Evolutionary conservation across 2,888 invertebrate genomes (phyloP), one percentile per base, ranked within the genome.

Genomic region (Drosophila diplacantha): DNA sequence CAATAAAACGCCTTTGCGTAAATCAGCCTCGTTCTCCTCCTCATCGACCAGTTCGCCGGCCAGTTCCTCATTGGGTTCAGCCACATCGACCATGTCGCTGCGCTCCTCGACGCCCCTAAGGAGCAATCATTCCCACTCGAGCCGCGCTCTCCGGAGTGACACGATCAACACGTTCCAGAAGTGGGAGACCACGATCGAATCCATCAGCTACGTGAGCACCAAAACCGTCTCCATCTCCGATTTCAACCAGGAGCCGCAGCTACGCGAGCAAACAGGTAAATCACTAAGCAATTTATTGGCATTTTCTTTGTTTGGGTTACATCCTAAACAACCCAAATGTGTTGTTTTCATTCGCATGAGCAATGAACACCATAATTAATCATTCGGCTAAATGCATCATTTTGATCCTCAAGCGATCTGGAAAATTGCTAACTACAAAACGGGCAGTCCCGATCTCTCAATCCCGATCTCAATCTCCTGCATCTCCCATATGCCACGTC

Each of bases 151-250:
- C 3, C 85, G 87, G 47, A 85, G 86, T 61, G 87, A 87, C 61
- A 84, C 81, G 32, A 87, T 87, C 65, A 88, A 87, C 71, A 86
- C 88, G 44, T 87, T 86, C 61, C 87, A 88, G 68, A 88, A 87
- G 76, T 88, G 88, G 88, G 88, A 88, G 67, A 88, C 88, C 18
- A 88, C 87, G 22, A 80, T 88, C 5, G 88, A 88, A 68, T 87
- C 88, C 31, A 85, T 88, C 53, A 87, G 87, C 65, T 88, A 86
- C 75, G 86, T 88, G 60, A 86, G 86, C 75, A 86, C 84, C 58
- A 87, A 87, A 73, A 85, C 87, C 20, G 71, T 86, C 22, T 77
- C 85, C 68, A 78, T 84, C 35, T 82, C 84, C 39, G 85, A 85
- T 61, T 71, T 80, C 14, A 51, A 29, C 52, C 46, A 75, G 63